A percentile compares a stretch with the other conserved stretches of the same genome.
phyloP scores from a whole-genome alignment of 2,113 vertebrate genomes.

The Gyps fulvus region DNA sequence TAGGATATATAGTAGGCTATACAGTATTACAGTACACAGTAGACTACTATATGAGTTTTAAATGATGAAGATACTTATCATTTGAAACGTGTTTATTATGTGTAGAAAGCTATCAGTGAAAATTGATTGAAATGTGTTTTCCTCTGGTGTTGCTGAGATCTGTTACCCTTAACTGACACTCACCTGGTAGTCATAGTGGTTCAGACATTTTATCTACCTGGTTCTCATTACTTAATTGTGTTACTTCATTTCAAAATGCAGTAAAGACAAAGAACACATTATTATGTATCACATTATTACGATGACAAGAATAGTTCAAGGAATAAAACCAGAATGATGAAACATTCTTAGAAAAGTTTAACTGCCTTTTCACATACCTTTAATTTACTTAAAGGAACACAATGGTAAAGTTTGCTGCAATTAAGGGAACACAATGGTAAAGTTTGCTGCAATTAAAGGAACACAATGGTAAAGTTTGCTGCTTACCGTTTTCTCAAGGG shows the following conservation, averaged over 20 bases:
- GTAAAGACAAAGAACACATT: neutral
- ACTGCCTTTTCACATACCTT: neutral
- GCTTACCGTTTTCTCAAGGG: neutral
- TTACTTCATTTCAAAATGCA: neutral
- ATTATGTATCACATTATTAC: accelerated
- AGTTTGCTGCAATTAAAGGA: neutral
- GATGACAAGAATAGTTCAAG: neutral
- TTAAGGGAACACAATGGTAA: neutral
- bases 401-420: neutral
- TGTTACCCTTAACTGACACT: too few species aligned
- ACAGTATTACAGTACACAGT: too few species aligned
- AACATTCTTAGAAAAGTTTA: neutral
- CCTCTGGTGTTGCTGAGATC: neutral
- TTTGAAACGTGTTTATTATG: neutral
- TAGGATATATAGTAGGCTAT: neutral
- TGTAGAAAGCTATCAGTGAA: neutral
- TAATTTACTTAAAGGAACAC: neutral
- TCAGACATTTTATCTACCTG: neutral
- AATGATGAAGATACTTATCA: too few species aligned
- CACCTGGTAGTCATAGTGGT: too few species aligned
- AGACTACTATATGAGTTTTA: neutral
- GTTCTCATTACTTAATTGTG: neutral
- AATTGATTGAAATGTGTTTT: accelerated
- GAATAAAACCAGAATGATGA: neutral
- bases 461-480: neutral